These are phyloP conservation scores for Autographa pulchrina DNA, from an alignment of 2,888 invertebrate species.

Conservation along the genomic window DNA sequence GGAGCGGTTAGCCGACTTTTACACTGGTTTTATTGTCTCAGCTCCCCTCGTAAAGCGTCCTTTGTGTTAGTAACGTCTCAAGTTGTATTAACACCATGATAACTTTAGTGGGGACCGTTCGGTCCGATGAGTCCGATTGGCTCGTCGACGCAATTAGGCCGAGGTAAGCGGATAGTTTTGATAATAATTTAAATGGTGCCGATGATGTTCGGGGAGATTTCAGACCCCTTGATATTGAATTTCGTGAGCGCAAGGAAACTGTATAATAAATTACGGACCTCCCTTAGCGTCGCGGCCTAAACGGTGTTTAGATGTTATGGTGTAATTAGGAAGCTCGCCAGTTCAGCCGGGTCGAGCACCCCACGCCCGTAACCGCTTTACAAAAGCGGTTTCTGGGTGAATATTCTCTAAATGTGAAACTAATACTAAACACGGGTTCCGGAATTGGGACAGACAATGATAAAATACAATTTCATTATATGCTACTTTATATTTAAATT, in stretches of 20 bases:
- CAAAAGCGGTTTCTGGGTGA: slow-evolving; percentile 60
- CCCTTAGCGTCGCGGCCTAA: slow-evolving; percentile 72
- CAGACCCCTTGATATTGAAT: slow-evolving; percentile 83
- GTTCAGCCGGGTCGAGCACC: slow-evolving; percentile 62
- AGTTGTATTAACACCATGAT: slow-evolving; percentile 85
- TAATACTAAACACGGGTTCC: slow-evolving; percentile 49
- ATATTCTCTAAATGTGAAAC: slow-evolving; percentile 64
- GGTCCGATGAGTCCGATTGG: slow-evolving; percentile 65
- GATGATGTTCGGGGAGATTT: slow-evolving; percentile 73
- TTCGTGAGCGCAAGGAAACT: slow-evolving; percentile 75
- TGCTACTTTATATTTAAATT: slow-evolving; percentile 49
- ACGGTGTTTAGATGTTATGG: slow-evolving; percentile 78
- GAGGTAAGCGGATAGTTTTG: slow-evolving; percentile 80
- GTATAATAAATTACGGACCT: slow-evolving; percentile 80
- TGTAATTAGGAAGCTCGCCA: slow-evolving; percentile 75
- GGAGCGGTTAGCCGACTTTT: slow-evolving; percentile 85
- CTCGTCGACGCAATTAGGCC: slow-evolving; percentile 76
- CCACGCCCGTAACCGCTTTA: slow-evolving; percentile 53
- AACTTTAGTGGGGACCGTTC: slow-evolving; percentile 75
- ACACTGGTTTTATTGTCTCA: slow-evolving; percentile 86
- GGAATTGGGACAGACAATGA: slow-evolving; percentile 58
- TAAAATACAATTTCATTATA: slow-evolving; percentile 52
- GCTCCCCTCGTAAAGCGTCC: slow-evolving; percentile 81
- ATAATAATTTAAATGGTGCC: slow-evolving; percentile 83
- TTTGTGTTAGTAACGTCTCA: slow-evolving; percentile 84